phyloP scores from a whole-genome alignment of 2,888 invertebrate genomes.

The Pollenia labialis region DNA sequence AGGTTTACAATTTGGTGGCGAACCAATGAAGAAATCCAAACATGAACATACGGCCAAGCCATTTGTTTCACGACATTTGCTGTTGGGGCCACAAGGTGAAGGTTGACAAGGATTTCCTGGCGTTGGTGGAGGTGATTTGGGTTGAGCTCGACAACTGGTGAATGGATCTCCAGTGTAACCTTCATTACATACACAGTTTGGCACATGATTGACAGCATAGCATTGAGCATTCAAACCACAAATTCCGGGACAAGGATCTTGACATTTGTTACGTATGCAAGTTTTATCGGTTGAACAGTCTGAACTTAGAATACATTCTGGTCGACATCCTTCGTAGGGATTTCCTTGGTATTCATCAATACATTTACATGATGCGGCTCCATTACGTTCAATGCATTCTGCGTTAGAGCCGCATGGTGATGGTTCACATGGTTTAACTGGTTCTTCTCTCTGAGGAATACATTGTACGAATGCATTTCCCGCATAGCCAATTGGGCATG shows the following conservation, averaged over 20 bases:
- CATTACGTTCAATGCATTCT: slow-evolving; percentile 89
- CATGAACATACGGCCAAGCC: slow-evolving; percentile 92
- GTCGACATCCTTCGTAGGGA: slow-evolving; percentile 93
- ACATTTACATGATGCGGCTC: slow-evolving; percentile 92
- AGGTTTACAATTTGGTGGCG: slow-evolving; percentile 92
- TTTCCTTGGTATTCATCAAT: slow-evolving; percentile 92
- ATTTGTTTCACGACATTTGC: slow-evolving; percentile 90
- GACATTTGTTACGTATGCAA: slow-evolving; percentile 92
- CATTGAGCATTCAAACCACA: slow-evolving; percentile 94
- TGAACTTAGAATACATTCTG: slow-evolving; percentile 93
- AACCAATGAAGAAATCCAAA: slow-evolving; percentile 88
- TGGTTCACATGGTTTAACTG: slow-evolving; percentile 91
- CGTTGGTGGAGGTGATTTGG: slow-evolving; percentile 77
- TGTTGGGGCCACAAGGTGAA: slow-evolving; percentile 92
- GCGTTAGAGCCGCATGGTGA: slow-evolving; percentile 95
- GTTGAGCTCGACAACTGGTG: slow-evolving; percentile 84
- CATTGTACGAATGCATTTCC: slow-evolving; percentile 94
- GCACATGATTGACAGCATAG: slow-evolving; percentile 92
- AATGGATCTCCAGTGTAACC: slow-evolving; percentile 92
- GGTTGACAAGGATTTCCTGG: slow-evolving; percentile 88
- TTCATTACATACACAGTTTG: slow-evolving; percentile 91
- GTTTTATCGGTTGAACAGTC: slow-evolving; percentile 93
- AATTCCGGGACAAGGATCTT: slow-evolving; percentile 93
- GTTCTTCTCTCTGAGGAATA: slow-evolving; percentile 85
- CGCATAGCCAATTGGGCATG: slow-evolving; percentile 89